These are phyloP conservation scores for Heliconius melpomene DNA, from an alignment of 1,140 invertebrate species.

Conservation along the genomic window DNA sequence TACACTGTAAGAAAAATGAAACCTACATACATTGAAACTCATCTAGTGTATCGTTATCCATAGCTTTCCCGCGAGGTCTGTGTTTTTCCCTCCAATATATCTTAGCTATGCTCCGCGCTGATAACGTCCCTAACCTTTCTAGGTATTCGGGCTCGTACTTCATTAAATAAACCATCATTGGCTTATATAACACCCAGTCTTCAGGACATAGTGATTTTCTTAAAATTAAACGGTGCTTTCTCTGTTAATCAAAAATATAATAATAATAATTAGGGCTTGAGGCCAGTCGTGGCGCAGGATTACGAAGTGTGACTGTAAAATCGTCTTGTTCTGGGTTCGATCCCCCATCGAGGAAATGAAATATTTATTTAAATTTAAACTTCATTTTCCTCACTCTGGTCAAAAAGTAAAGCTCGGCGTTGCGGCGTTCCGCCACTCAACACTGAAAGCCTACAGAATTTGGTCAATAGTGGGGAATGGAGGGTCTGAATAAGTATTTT, in stretches of 20 bases:
- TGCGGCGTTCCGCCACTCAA: too few species aligned
- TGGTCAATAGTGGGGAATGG: too few species aligned
- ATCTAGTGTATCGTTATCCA: slow-evolving; percentile 44
- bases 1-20: background rate
- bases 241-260: slow-evolving; percentile 45
- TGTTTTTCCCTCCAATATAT: slow-evolving; percentile 38
- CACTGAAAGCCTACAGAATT: too few species aligned
- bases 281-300: too few species aligned
- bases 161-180: slow-evolving; percentile 59
- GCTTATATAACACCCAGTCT: slow-evolving; percentile 62
- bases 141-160: slow-evolving; percentile 59
- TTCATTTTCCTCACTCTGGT: too few species aligned
- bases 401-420: too few species aligned
- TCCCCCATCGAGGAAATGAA: too few species aligned
- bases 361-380: too few species aligned
- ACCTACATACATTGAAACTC: slow-evolving; percentile 71
- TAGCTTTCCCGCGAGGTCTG: slow-evolving; percentile 34
- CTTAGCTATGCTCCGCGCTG: slow-evolving; percentile 22
- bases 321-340: too few species aligned
- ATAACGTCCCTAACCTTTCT: slow-evolving; percentile 46
- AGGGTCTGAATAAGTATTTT: too few species aligned
- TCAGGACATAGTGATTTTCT: slow-evolving; percentile 47
- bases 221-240: slow-evolving; percentile 65
- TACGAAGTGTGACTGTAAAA: too few species aligned
- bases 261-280: slow-evolving; percentile 4